Evolutionary conservation across 2,113 vertebrate species (phyloP).

Genomic region (Strix aluco): DNA sequence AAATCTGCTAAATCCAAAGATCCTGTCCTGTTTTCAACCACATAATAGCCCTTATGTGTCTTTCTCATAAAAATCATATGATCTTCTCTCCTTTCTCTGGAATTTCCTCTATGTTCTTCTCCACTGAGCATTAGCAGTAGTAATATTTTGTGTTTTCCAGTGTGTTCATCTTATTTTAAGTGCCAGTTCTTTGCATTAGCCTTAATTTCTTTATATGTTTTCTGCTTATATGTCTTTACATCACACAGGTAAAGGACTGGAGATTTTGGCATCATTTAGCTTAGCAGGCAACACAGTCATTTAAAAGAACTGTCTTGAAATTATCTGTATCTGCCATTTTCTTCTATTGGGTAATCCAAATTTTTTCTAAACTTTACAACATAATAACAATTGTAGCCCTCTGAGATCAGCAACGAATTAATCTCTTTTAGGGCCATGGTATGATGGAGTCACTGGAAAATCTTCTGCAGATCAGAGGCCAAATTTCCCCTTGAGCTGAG

Average conservation of each 20-base stretch:
- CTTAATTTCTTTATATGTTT: neutral
- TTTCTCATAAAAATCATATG: neutral
- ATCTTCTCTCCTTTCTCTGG: neutral
- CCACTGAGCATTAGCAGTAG: neutral
- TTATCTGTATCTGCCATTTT: neutral
- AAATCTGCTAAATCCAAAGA: slow-evolving; percentile 18
- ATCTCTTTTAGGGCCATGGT: neutral
- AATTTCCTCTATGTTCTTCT: neutral
- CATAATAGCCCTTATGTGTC: neutral
- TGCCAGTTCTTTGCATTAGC: neutral
- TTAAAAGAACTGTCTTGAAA: neutral
- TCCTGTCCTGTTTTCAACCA: slow-evolving; percentile 11
- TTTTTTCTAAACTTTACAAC: neutral
- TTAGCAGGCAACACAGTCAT: neutral
- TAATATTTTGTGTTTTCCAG: neutral
- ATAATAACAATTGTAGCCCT: neutral
- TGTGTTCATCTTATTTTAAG: neutral
- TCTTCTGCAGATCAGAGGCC: neutral
- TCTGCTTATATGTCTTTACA: neutral
- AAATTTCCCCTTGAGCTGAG: neutral
- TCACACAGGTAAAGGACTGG: neutral
- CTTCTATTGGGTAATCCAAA: neutral
- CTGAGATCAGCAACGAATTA: neutral
- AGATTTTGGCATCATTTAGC: neutral
- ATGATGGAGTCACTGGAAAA: neutral